Evolutionary conservation across 2,888 invertebrate genomes (phyloP).

Genomic region (Epiperipatus broadwayi): DNA sequence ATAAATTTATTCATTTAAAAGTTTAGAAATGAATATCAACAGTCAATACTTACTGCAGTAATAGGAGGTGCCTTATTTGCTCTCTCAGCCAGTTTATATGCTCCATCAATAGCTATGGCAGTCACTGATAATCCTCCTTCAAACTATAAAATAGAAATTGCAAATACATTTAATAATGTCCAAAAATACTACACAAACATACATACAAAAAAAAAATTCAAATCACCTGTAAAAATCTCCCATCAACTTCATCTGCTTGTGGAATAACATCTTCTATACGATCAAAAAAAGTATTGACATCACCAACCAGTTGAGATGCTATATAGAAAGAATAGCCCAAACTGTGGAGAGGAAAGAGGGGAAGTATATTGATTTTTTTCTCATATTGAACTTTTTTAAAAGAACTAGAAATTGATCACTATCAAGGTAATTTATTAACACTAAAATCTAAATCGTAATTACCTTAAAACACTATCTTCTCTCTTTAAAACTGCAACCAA

Average conservation of each 20-base stretch:
- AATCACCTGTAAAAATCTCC: constrained; percentile 40
- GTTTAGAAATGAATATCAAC: not conserved
- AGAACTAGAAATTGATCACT: too few relatives aligned
- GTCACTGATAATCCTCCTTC: constrained; percentile 38
- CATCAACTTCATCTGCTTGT: constrained; percentile 86
- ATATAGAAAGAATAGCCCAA: constrained; percentile 65
- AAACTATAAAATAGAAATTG: constrained; percentile 47
- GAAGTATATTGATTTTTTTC: too few relatives aligned
- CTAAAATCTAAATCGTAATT: constrained; percentile 18
- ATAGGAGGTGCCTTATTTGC: constrained; percentile 47
- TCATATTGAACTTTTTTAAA: too few relatives aligned
- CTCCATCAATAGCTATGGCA: constrained; percentile 41
- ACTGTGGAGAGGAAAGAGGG: too few relatives aligned
- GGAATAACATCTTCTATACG: constrained; percentile 77
- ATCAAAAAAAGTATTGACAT: constrained; percentile 35
- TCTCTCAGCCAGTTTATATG: constrained; percentile 41
- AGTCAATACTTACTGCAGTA: constrained; percentile 27
- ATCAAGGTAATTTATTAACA: not conserved
- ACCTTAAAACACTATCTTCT: constrained; percentile 57
- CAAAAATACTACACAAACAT: too few relatives aligned
- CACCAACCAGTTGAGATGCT: constrained; percentile 48
- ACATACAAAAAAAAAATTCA: constrained; percentile 12
- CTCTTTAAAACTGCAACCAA: constrained; percentile 57
- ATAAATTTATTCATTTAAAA: not conserved
- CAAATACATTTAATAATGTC: not conserved